Evolutionary conservation across 1,140 invertebrate species (phyloP).

Genomic region (Lanistes nyassanus): DNA sequence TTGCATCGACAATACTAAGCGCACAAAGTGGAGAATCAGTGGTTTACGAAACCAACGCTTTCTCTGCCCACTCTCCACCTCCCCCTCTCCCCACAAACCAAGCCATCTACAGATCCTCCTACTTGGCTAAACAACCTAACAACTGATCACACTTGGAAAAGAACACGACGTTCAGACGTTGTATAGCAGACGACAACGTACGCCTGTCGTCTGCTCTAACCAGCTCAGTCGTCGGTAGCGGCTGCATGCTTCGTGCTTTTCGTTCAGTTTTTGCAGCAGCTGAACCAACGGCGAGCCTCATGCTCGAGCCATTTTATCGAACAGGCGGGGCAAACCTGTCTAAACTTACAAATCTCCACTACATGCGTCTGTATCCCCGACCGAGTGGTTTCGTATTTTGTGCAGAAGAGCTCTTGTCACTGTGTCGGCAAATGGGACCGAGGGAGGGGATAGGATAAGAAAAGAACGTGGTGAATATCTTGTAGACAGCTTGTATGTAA

Average conservation of each 20-base stretch:
- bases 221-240: no score
- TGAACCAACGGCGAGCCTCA: no score
- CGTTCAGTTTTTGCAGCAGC: no score
- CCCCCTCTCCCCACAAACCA: conserved; percentile 4
- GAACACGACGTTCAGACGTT: background rate
- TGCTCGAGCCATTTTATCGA: background rate
- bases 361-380: no score
- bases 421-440: background rate
- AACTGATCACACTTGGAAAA: background rate
- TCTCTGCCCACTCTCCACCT: no score
- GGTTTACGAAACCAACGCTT: no score
- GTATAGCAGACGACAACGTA: background rate
- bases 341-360: background rate
- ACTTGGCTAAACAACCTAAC: background rate
- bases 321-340: background rate
- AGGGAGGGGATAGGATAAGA: background rate
- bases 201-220: background rate
- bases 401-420: background rate
- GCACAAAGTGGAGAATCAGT: no score
- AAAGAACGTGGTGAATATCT: no score
- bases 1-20: no score
- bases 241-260: no score
- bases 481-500: no score
- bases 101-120: background rate
- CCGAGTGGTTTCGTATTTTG: no score